Percentiles rank a stretch among this genome's conserved stretches.
These are phyloP conservation scores for Drosophila parabipectinata DNA, from an alignment of 1,140 invertebrate species.

Conservation along the genomic window DNA sequence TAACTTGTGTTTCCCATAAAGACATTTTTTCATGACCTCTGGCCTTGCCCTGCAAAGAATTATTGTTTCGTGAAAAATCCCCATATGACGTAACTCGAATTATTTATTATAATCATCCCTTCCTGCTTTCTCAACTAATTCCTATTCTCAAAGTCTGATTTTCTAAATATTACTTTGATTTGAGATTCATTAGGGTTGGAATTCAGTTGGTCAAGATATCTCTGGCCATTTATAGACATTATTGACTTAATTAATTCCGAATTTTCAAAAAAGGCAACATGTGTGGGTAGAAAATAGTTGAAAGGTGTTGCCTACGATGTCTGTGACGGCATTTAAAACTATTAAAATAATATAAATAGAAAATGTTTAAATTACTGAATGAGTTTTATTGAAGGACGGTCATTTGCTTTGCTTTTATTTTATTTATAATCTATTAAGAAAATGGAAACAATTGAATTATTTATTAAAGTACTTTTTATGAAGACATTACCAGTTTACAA, in stretches of 20 bases:
- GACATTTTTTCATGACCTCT: constrained; percentile 37
- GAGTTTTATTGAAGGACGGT: constrained; percentile 2
- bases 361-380: neutral
- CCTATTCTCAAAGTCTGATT: neutral
- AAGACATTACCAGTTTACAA: neutral
- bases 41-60: constrained; percentile 23
- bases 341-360: constrained; percentile 21
- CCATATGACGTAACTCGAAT: constrained; percentile 32
- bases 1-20: constrained; percentile 24
- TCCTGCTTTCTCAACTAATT: constrained; percentile 15
- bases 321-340: constrained; percentile 7
- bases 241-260: constrained; percentile 28
- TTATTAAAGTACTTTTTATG: too few relatives aligned
- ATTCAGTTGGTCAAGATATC: neutral
- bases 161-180: neutral
- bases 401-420: neutral
- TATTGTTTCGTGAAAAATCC: constrained; percentile 9
- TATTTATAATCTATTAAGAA: neutral
- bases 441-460: neutral
- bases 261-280: constrained; percentile 13
- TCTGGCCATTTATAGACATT: constrained; percentile 10
- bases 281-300: constrained; percentile 36
- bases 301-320: constrained; percentile 26
- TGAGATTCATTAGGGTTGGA: constrained; percentile 3
- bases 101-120: neutral